phyloP scores from a whole-genome alignment of 1,140 invertebrate species.

The Ericerus pela region DNA sequence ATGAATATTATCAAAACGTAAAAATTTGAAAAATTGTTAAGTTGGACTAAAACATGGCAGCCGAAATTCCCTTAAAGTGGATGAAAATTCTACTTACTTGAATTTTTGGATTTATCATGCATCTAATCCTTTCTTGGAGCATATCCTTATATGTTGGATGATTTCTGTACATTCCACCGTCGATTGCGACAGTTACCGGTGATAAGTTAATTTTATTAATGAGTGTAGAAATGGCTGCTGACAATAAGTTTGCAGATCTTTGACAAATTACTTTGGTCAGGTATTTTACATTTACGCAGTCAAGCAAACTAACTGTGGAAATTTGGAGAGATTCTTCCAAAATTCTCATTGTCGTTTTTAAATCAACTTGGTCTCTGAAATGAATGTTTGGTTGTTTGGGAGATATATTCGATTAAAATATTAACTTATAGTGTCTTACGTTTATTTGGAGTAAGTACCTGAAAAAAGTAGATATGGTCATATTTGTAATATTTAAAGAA shows the following conservation, averaged over 20 bases:
- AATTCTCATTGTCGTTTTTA: background rate
- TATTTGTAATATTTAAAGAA: no score
- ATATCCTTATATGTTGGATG: constrained; percentile 67
- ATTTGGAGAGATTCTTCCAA: constrained; percentile 57
- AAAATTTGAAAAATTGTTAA: no score
- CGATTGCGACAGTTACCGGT: constrained; percentile 28
- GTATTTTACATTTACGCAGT: constrained; percentile 72
- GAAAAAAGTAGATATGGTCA: no score
- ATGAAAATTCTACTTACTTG: constrained; percentile 1
- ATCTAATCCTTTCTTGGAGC: constrained; percentile 33
- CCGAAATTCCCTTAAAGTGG: no score
- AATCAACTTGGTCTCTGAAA: background rate
- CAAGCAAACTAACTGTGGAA: constrained; percentile 54
- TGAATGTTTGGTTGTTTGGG: no score
- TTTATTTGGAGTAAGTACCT: no score
- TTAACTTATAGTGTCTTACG: no score
- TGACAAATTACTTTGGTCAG: constrained; percentile 79
- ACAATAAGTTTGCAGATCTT: constrained; percentile 82
- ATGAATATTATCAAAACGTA: no score
- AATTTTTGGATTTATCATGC: background rate
- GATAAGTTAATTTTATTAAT: constrained; percentile 12
- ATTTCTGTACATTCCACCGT: constrained; percentile 93
- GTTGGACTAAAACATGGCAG: no score
- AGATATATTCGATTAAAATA: no score
- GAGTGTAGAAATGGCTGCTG: constrained; percentile 54